Evolutionary conservation across 2,888 invertebrate species (phyloP).

Genomic region (Rhamphomyia laevipes): DNA sequence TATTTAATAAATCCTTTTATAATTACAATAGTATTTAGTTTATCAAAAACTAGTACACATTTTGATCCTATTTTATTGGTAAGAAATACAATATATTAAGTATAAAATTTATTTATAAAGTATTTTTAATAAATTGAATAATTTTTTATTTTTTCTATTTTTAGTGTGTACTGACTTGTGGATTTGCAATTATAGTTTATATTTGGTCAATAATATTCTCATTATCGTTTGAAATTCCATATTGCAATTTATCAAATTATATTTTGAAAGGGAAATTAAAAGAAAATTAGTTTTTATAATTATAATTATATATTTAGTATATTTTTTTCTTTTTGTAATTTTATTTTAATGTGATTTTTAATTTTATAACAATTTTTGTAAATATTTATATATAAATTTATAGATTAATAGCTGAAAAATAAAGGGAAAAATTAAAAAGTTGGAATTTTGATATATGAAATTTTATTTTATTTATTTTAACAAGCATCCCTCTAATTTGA

Average conservation of each 20-base stretch:
- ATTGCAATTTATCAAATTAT: constrained; percentile 29
- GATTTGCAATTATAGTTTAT: constrained; percentile 32
- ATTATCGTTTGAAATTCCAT: constrained; percentile 32
- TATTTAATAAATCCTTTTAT: constrained; percentile 48
- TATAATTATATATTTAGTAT: not conserved
- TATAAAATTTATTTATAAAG: not conserved
- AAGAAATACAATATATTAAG: not conserved
- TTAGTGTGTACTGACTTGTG: constrained; percentile 29
- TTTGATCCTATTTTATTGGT: constrained; percentile 37
- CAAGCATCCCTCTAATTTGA: too few species aligned
- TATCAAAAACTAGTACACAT: constrained; percentile 31
- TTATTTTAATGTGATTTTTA: too few species aligned
- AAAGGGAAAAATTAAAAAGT: too few species aligned
- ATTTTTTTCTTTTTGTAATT: too few species aligned
- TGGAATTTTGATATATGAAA: too few species aligned
- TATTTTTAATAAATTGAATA: not conserved
- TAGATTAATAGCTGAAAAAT: too few species aligned
- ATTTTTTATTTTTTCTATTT: constrained; percentile 6
- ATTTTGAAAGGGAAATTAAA: constrained; percentile 9
- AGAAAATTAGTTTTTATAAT: not conserved
- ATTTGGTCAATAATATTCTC: constrained; percentile 30
- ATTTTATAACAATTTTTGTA: too few species aligned
- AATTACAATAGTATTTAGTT: constrained; percentile 38
- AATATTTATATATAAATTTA: too few species aligned
- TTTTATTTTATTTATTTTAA: too few species aligned